phyloP scores from a whole-genome alignment of 2,113 vertebrate species.

The Myiozetetes cayanensis region DNA sequence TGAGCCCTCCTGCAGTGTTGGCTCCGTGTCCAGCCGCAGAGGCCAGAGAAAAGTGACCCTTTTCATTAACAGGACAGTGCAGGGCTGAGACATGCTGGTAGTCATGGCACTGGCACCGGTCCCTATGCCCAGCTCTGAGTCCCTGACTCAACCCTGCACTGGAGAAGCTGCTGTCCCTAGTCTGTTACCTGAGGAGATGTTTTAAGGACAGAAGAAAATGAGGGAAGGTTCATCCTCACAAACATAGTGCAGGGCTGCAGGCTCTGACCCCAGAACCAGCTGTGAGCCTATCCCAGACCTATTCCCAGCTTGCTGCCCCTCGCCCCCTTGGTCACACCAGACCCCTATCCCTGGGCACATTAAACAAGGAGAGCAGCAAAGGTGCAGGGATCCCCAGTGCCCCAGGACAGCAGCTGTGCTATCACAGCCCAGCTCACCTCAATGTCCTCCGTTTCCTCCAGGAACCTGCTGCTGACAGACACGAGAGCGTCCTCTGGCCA shows the following conservation, averaged over 20 bases:
- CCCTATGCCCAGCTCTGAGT: neutral
- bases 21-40: neutral
- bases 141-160: neutral
- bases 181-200: neutral
- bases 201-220: neutral
- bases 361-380: neutral
- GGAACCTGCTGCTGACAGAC: slow-evolving; percentile 75
- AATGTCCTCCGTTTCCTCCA: slow-evolving; percentile 69
- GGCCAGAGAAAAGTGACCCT: neutral
- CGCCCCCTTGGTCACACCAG: neutral
- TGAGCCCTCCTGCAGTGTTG: rapidly evolving
- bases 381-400: neutral
- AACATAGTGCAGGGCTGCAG: rapidly evolving
- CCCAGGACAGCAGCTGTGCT: neutral
- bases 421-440: slow-evolving; percentile 23
- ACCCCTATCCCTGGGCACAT: rapidly evolving
- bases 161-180: neutral
- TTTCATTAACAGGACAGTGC: rapidly evolving
- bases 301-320: neutral
- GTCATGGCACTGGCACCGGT: neutral
- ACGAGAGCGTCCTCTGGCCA: slow-evolving; percentile 75
- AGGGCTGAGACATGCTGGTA: neutral
- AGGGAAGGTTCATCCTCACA: rapidly evolving
- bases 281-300: neutral
- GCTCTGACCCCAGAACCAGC: neutral